phyloP scores from a whole-genome alignment of 2,888 invertebrate genomes.

The Cylindroiulus punctatus region DNA sequence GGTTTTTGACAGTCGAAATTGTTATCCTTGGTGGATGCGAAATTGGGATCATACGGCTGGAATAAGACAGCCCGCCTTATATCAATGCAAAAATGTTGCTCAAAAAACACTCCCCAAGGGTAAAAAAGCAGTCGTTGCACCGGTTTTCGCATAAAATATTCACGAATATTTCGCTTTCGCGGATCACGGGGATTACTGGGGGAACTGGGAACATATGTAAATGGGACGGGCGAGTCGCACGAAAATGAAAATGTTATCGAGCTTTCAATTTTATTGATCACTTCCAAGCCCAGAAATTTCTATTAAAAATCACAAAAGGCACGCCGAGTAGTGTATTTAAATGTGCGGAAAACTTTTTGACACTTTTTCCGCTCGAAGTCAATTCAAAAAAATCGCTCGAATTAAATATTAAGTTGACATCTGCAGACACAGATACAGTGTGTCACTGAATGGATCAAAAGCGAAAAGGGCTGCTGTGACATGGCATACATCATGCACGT shows the following conservation, averaged over 20 bases:
- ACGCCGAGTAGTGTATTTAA: conserved; percentile 3
- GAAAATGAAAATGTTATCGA: conserved; percentile 34
- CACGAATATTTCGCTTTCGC: conserved; percentile 13
- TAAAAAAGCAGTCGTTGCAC: background rate
- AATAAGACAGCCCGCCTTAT: conserved; percentile 1
- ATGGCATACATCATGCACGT: no score
- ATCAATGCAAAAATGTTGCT: conserved; percentile 30
- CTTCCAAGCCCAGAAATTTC: conserved; percentile 24
- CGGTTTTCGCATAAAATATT: conserved; percentile 9
- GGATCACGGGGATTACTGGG: background rate
- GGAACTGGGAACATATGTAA: background rate
- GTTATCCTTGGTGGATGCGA: conserved; percentile 4
- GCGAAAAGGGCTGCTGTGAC: no score
- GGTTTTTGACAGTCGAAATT: conserved; percentile 39
- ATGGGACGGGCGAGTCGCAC: background rate
- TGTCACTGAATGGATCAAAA: background rate
- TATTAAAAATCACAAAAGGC: conserved; percentile 36
- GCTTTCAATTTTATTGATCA: conserved; percentile 39
- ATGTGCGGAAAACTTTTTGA: conserved; percentile 28
- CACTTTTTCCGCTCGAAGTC: background rate
- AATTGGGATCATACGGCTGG: conserved; percentile 33
- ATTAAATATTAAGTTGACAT: conserved; percentile 27
- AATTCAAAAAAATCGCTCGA: background rate
- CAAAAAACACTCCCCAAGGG: conserved; percentile 14
- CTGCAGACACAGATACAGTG: background rate